Evolutionary conservation across 1,140 invertebrate species (phyloP).

Genomic region (Pogonus chalceus): DNA sequence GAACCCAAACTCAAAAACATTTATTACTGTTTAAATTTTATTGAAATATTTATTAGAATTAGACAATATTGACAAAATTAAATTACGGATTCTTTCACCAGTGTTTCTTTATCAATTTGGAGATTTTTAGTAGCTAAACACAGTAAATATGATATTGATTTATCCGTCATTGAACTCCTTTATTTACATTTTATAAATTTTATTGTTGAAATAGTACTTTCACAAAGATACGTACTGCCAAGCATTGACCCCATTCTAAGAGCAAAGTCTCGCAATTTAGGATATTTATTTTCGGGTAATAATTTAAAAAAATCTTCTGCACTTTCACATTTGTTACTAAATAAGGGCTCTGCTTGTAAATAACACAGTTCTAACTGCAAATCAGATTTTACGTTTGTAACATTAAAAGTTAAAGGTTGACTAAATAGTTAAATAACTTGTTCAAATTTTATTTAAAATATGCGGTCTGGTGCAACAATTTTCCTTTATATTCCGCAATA

Average conservation of each 20-base stretch:
- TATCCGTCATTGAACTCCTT: too few relatives aligned
- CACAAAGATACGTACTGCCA: neutral
- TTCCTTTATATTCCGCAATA: slow-evolving; percentile 7
- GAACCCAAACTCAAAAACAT: neutral
- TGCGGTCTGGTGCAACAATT: slow-evolving; percentile 7
- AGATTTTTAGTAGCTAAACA: neutral
- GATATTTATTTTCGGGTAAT: neutral
- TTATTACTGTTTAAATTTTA: neutral
- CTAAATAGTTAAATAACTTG: neutral
- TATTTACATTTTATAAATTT: neutral
- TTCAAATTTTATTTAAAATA: neutral
- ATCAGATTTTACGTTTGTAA: neutral
- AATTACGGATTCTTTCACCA: neutral
- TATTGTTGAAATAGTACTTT: neutral
- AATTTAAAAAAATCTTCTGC: neutral
- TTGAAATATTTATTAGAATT: neutral
- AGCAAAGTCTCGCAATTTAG: neutral
- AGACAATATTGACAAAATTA: neutral
- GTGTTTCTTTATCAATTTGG: neutral
- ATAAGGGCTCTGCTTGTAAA: neutral
- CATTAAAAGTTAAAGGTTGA: neutral
- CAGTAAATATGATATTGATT: neutral
- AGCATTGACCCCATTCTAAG: too few relatives aligned
- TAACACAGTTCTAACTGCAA: too few relatives aligned
- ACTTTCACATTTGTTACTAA: neutral